Evolutionary conservation across 2,888 invertebrate genomes (phyloP), one percentile per base, ranked within the genome.

Genomic region (Ormyrus labotus): DNA sequence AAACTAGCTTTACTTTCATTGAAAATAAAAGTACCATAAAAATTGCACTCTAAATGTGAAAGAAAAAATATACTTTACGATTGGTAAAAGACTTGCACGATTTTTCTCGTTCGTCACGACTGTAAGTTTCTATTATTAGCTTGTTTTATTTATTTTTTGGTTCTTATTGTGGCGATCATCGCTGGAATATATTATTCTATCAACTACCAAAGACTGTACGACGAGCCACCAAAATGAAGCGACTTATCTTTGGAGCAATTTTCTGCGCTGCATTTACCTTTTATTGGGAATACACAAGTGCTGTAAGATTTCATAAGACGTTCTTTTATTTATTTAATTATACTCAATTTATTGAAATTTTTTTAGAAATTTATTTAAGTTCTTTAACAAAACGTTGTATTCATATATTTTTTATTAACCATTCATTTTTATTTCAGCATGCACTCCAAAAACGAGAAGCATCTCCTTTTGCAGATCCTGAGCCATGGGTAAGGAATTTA

Each of bases 171-270:
- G 19, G 19, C 2, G 19, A 19, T 19, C 19, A 19, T 19, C 19
- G 19, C 19, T 19, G 19, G 19, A 19, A 19, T 19, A 19, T 19
- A 19, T 19, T 19, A 19, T 19, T 19, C 19, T 19, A 19, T 19
- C 19, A 19, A 19, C 19, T 19, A 19, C 19, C 19, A 19, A 19
- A 19, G 19, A 19, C 19, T 19, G 19, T 19, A 19, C 19, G 19
- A 19, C 19, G 19, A 19, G 19, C 19, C 19, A 19, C 19, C 67
- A 67, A 67, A 51, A 67, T 67, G 67, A 67, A 67, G 47, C 34
- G 19, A 51, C 53, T 67, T 10, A 9, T 4, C 11, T 5, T 19
- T 5, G 51, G 4, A 10, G 19, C 51, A 5, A 19, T 51, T 51
- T 53, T 53, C 10, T 67, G 19, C 19, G 53, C 9, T 5, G 51